These are phyloP conservation scores for Bombus picipes DNA, from an alignment of 1,140 invertebrate species.

Conservation along the genomic window DNA sequence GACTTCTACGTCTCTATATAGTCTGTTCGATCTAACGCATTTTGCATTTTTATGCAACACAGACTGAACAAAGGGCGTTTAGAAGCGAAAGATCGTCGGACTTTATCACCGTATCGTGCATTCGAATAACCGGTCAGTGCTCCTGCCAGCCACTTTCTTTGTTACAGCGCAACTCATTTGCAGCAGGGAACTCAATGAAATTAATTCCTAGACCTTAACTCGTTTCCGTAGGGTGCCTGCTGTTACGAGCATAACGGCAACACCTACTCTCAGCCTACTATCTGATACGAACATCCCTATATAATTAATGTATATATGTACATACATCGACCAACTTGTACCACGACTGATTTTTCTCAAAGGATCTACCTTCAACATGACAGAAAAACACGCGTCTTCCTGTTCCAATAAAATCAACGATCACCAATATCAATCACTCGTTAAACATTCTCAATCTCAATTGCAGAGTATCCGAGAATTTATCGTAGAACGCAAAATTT, in stretches of 20 bases:
- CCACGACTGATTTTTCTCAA: too few species aligned
- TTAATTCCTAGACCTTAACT: slow-evolving; percentile 25
- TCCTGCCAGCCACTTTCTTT: slow-evolving; percentile 44
- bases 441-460: not conserved
- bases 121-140: slow-evolving; percentile 71
- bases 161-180: slow-evolving; percentile 39
- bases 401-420: not conserved
- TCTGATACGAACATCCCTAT: not conserved
- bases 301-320: not conserved
- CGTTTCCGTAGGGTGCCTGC: slow-evolving; percentile 4
- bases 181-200: slow-evolving; percentile 31
- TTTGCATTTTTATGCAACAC: slow-evolving; percentile 37
- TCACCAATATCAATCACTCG: not conserved
- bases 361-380: not conserved
- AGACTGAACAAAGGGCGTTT: slow-evolving; percentile 25
- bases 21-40: not conserved
- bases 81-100: slow-evolving; percentile 25
- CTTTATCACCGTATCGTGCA: slow-evolving; percentile 60
- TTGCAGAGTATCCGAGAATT: too few species aligned
- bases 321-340: too few species aligned
- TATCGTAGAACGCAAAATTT: not conserved
- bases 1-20: not conserved
- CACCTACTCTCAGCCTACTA: not conserved
- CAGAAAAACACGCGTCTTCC: not conserved
- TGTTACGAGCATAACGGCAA: not conserved